Evolutionary conservation across 2,797 vertebrate genomes (phyloP), one percentile per base, ranked within the genome.

Genomic region (Betta splendens): DNA sequence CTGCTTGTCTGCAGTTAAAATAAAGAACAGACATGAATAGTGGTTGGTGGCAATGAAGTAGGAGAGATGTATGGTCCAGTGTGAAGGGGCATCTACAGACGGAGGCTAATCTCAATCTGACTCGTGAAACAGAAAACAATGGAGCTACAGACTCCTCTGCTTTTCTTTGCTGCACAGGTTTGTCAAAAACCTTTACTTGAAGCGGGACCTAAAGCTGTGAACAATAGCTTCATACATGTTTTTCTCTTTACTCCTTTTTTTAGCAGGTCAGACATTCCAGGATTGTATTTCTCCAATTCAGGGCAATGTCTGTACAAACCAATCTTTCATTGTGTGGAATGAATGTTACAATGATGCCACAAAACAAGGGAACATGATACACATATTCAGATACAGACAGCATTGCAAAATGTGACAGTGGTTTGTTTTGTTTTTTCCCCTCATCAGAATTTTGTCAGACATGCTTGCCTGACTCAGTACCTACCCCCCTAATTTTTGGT

Each of bases 51-150:
- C 59, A 55, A 64, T 50, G 5, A 39, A 39, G 70, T 51, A 55
- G 40, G 47, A 51, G 63, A 71, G 54, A 47, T 65, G 75, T 36
- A 56, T 77, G 67, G 72, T 57, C 63, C 44, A 13, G 51, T 66
- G 70, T 75, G 59, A 86, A 83, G 72, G 56, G 38, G 65, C 62
- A 69, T 61, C 63, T 71, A 65, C 64, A 57, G 45, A 64, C 61
- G 80, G 79, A 89, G 86, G 50, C 26, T 77, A 88, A 89, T 89
- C 84, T 86, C 62, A 47, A 88, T 87, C 86, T 85, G 89, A 91
- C 91, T 89, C 82, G 28, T 16, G 39, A 72, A 53, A 58, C 61
- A 54, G 71, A 64, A 73, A 82, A 79, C 63, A 55, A n/a, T 47
- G 36, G 72, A 60, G 67, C 55, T 65, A 64, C 42, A 47, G 49